Evolutionary conservation across 2,888 invertebrate species (phyloP), one percentile per base, ranked within the genome.

Genomic region (Cremastinae sp.): DNA sequence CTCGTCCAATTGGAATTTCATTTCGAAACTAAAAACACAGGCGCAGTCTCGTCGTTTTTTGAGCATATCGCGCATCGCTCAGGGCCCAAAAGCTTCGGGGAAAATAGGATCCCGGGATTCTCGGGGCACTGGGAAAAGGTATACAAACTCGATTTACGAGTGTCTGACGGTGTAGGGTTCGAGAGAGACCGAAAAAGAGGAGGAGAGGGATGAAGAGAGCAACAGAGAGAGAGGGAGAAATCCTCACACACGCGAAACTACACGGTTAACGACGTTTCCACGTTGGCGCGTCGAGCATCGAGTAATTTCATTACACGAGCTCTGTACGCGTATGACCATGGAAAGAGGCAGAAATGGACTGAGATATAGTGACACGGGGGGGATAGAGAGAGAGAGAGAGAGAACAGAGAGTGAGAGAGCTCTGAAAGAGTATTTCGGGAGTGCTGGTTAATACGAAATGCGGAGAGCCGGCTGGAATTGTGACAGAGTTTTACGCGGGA

Each of bases 221-320:
- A 5, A 28, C 2, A 28, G 28, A 28, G 28, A 28, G 28, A n/a
- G 28, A 28, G 28, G 5, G 28, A 28, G 2, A 28, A 28, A 45
- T 45, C 7, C 45, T 45, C 14, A 14, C 49, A 39, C 83, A 81
- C 84, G 83, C 84, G 86, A 86, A 86, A 86, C 87, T 84, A 81
- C 84, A 84, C 81, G 84, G 86, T 85, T 88, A 88, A 88, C 87
- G 86, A 87, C 86, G 85, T 88, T 88, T 85, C 84, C 83, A 83
- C 85, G 84, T 87, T 87, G 85, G 82, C 84, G 85, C 85, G 85
- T 85, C 86, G 85, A 83, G 86, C 85, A 85, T 82, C 84, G 84
- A 81, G 83, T 88, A 88, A 88, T 87, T 88, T 83, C 85, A 88
- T 88, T 86, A 75, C 65, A 51, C 53, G 76, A 73, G 28, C 28